These are phyloP conservation scores for Rhopalosiphum nymphaeae DNA, from an alignment of 2,888 invertebrate species.

Conservation along the genomic window DNA sequence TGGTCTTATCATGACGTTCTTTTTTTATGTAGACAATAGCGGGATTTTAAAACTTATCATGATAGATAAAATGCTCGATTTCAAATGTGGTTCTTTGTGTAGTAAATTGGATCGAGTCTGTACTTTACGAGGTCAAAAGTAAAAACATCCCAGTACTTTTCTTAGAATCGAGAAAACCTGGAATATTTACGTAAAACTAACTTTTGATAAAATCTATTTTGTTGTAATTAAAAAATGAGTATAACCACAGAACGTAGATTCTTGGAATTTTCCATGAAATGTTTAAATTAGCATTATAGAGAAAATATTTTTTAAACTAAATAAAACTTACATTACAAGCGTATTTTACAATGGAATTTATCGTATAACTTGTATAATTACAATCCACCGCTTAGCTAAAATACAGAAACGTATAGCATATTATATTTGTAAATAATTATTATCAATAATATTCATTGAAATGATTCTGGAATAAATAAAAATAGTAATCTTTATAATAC, in stretches of 20 bases:
- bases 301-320: background rate
- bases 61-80: background rate
- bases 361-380: background rate
- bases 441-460: background rate
- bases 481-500: background rate
- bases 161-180: background rate
- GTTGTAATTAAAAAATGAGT: background rate
- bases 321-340: background rate
- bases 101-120: background rate
- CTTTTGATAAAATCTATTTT: background rate
- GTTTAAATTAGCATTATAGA: background rate
- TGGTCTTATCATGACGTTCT: background rate
- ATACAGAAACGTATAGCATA: background rate
- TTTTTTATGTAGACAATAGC: background rate
- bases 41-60: background rate
- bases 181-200: background rate
- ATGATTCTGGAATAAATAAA: background rate
- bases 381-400: background rate
- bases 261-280: background rate
- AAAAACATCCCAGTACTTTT: background rate
- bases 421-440: constrained; percentile 6
- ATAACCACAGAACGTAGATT: background rate
- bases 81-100: background rate
- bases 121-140: background rate
- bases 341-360: background rate